phyloP scores from a whole-genome alignment of 2,113 vertebrate genomes.

The Gnathonemus echidnorhynchus region DNA sequence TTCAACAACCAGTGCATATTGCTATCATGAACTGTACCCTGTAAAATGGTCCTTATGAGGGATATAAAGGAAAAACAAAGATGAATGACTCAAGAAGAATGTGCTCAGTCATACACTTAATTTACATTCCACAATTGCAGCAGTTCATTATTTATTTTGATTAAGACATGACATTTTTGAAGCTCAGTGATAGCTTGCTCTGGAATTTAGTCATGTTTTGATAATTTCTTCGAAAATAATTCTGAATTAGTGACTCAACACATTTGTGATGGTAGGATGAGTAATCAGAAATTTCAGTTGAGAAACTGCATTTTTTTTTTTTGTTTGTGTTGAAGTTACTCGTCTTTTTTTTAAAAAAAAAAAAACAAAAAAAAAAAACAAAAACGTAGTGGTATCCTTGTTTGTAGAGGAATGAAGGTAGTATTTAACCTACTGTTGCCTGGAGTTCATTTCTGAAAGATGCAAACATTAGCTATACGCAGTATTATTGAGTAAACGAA shows the following conservation, averaged over 20 bases:
- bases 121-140: background rate
- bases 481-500: background rate
- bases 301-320: background rate
- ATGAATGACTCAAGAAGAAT: background rate
- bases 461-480: background rate
- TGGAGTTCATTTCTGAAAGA: background rate
- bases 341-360: too few relatives aligned
- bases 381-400: background rate
- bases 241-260: background rate
- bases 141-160: background rate
- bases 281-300: background rate
- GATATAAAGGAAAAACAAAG: background rate
- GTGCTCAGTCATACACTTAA: background rate
- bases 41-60: background rate
- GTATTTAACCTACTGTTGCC: background rate
- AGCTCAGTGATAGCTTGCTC: background rate
- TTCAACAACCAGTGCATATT: background rate
- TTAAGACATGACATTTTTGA: background rate
- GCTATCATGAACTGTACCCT: background rate
- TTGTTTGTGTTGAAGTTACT: background rate
- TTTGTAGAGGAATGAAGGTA: background rate
- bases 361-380: background rate
- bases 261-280: background rate
- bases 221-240: background rate
- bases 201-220: background rate